Percentiles rank a stretch among this genome's conserved stretches.
Evolutionary conservation across 1,140 invertebrate species (phyloP).

Genomic region (Archivesica marissinica): DNA sequence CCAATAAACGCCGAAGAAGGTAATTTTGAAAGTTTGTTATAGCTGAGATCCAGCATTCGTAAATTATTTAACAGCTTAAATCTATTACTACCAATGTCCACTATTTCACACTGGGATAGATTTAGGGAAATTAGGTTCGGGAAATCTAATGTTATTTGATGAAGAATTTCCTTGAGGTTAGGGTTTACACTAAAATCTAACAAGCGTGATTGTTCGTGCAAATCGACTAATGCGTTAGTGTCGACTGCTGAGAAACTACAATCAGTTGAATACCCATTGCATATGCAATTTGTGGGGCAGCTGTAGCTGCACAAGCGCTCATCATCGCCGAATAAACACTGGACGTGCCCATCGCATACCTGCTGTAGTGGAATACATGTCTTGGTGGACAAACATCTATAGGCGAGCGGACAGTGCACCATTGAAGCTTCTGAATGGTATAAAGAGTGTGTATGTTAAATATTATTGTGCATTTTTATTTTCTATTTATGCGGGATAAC

Average conservation of each 20-base stretch:
- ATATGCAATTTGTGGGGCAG: conserved; percentile 3
- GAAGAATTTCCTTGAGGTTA: not conserved
- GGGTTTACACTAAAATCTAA: not conserved
- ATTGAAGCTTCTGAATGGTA: not conserved
- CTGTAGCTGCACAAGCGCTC: not conserved
- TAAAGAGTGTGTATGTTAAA: not conserved
- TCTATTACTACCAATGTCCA: not conserved
- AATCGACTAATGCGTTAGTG: not conserved
- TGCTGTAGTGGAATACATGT: conserved; percentile 6
- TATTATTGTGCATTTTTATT: not conserved
- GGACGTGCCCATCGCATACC: conserved; percentile 1
- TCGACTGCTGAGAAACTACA: not conserved
- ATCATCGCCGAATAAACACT: conserved; percentile 2
- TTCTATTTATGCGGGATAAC: not conserved
- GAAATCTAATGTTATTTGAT: not conserved
- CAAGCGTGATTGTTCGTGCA: not conserved
- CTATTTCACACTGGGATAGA: not conserved
- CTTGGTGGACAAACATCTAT: not conserved
- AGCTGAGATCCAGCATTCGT: not conserved
- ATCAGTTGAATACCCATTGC: not conserved
- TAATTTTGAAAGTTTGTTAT: not conserved
- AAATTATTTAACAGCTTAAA: not conserved
- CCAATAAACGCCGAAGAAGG: not conserved
- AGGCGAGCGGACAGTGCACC: not conserved
- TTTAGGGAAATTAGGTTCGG: not conserved